Conservation (phyloP, 2,888 invertebrate genomes). For the Macaria notata region DNA sequence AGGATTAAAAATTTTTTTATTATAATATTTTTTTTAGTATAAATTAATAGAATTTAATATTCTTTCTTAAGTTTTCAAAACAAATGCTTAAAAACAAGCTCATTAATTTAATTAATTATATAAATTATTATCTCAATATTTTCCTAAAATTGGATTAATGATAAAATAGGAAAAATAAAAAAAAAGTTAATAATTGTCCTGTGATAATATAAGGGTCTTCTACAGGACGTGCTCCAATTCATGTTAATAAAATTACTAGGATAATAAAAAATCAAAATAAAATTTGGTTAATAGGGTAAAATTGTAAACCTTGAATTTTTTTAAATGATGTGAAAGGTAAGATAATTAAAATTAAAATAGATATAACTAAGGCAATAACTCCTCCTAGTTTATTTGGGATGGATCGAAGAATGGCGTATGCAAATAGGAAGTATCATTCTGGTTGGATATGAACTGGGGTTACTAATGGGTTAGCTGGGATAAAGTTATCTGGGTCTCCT, state of each 20-base stretch:
- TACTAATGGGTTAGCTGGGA: constrained; percentile 85
- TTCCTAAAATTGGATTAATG: constrained; percentile 73
- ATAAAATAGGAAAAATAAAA: constrained; percentile 83
- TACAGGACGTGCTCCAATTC: constrained; percentile 87
- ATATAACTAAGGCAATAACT: constrained; percentile 85
- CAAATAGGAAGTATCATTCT: constrained; percentile 93
- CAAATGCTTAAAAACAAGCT: constrained; percentile 85
- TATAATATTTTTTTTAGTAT: constrained; percentile 68
- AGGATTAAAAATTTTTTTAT: constrained; percentile 73
- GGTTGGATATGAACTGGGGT: constrained; percentile 91
- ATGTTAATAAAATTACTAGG: constrained; percentile 84
- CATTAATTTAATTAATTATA: constrained; percentile 84
- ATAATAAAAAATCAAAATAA: constrained; percentile 82
- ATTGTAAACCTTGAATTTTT: constrained; percentile 82
- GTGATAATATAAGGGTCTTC: constrained; percentile 85
- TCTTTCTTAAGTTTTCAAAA: constrained; percentile 87
- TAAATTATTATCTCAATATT: constrained; percentile 77
- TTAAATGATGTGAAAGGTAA: constrained; percentile 81
- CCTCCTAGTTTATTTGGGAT: constrained; percentile 91
- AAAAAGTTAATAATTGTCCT: constrained; percentile 83
- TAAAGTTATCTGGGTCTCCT: constrained; percentile 89
- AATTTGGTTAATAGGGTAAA: constrained; percentile 83
- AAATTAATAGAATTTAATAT: constrained; percentile 83
- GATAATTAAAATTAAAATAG: constrained; percentile 85
- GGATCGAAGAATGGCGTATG: constrained; percentile 90